These are phyloP conservation scores for Acanthoscelides obtectus DNA, from an alignment of 2,888 invertebrate genomes.

Conservation along the genomic window DNA sequence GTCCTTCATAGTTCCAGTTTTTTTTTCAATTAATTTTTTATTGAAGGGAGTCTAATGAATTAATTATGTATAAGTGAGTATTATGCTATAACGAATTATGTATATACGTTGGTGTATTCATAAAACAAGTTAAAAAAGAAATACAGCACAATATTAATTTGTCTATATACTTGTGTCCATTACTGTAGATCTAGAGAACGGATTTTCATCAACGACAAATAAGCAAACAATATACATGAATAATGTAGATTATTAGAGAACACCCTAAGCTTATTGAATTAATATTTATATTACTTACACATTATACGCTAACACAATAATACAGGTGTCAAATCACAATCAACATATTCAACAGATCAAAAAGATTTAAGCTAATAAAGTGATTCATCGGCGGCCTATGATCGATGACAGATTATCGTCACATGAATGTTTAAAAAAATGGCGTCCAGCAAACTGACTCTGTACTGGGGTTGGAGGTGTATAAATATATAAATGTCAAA, in stretches of 20 bases:
- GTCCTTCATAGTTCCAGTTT: too few relatives aligned
- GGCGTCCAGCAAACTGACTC: too few relatives aligned
- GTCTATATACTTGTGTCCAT: too few relatives aligned
- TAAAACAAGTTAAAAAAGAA: too few relatives aligned
- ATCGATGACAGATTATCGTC: background rate
- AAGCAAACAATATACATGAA: background rate
- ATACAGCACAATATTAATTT: too few relatives aligned
- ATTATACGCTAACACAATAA: background rate
- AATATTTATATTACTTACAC: background rate
- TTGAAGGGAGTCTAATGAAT: too few relatives aligned
- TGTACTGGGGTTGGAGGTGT: too few relatives aligned
- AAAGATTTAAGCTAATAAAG: background rate
- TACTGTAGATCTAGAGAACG: background rate
- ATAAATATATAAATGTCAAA: too few relatives aligned
- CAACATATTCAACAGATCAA: background rate
- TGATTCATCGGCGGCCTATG: background rate
- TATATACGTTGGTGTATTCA: too few relatives aligned
- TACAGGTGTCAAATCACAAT: background rate
- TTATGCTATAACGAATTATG: too few relatives aligned
- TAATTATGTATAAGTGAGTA: too few relatives aligned
- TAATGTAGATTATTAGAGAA: background rate
- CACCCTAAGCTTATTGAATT: background rate
- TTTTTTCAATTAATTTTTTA: too few relatives aligned
- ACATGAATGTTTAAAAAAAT: background rate
- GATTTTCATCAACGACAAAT: background rate